Base-by-base conservation (phyloP, 1,140 invertebrate genomes). In the Drosophila setifemur region DNA sequence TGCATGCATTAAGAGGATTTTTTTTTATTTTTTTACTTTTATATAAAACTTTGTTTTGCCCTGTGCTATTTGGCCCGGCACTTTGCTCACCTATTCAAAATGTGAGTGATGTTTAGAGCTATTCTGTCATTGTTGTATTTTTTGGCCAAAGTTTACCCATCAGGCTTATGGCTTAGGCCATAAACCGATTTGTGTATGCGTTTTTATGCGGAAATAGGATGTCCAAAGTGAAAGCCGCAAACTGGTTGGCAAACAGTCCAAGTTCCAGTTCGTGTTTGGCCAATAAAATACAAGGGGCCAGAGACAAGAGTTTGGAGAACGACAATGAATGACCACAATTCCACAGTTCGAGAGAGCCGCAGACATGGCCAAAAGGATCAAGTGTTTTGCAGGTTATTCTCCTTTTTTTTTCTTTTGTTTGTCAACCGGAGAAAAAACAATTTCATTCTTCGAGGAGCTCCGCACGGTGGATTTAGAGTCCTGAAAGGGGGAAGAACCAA, bases 241-340 rank as follows among this genome's bases (percentile, higher is more conserved):
- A 79, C 58, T 78, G 79, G 79, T 83, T 85, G 64, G 31, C 58
- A 74, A n/a, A 81, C 35, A 60, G 58, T 60, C 47, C 23, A 52
- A 14, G 47, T 76, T 60, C 47, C 23, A 52, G 18, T 50, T 76
- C 28, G 45, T 55, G 67, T 44, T 69, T 68, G 40, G 29, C 53
- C 73, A 82, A 64, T 73, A 58, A 70, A 39, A 47, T 45, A 31
- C 31, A 45, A 48, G 44, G 49, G 14, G 18, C 35, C 42, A 49
- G 64, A 37, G 50, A 60, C 58, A n/a, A n/a, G 58, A 47, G 19
- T 35, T 16, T 31, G 18, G 11, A 37, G 25, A 64, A 60, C 40
- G 77, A 85, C 81, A 86, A 68, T 58, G n/a, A n/a, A 68, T 68
- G 71, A 85, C 79, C 79, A 86, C 79, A 85, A 79, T 72, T 64